phyloP scores from a whole-genome alignment of 1,140 invertebrate species.

The Plectus sambesii region DNA sequence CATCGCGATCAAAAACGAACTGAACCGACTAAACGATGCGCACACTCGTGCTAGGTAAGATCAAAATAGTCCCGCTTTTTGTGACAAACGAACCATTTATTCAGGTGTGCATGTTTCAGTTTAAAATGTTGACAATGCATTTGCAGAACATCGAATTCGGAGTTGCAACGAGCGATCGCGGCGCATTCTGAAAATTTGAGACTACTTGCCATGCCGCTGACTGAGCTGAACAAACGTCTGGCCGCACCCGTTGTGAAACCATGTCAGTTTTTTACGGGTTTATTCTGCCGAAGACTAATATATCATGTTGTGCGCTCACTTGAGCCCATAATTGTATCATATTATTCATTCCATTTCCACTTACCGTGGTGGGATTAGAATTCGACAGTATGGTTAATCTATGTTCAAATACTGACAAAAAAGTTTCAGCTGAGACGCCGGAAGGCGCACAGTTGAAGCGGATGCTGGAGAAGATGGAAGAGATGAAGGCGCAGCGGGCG shows the following conservation, averaged over 20 bases:
- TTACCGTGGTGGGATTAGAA: constrained; percentile 17
- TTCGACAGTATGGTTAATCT: constrained; percentile 3
- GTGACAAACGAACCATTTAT: no score
- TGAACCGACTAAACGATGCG: constrained; percentile 19
- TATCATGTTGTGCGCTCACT: no score
- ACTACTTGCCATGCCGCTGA: constrained; percentile 65
- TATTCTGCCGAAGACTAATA: constrained; percentile 12
- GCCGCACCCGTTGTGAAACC: constrained; percentile 56
- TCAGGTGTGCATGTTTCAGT: no score
- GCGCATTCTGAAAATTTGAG: constrained; percentile 74
- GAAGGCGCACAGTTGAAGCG: constrained; percentile 58
- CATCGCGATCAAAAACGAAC: constrained; percentile 23
- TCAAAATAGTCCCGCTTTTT: constrained; percentile 11
- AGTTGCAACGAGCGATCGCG: constrained; percentile 77
- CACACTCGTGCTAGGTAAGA: constrained; percentile 27
- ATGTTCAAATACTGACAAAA: no score
- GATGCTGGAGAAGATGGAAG: constrained; percentile 71
- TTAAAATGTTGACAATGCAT: no score
- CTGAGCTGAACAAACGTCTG: constrained; percentile 63
- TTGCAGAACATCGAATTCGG: constrained; percentile 69
- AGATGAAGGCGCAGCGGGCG: constrained; percentile 77
- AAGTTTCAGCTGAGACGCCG: constrained; percentile 48
- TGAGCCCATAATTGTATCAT: no score
- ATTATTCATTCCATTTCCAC: no score
- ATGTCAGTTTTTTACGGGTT: constrained; percentile 41